A percentile compares a stretch with the other conserved stretches of the same genome.
These are phyloP conservation scores for Emydura subglobosa DNA, from an alignment of 2,113 vertebrate genomes.

Conservation along the genomic window DNA sequence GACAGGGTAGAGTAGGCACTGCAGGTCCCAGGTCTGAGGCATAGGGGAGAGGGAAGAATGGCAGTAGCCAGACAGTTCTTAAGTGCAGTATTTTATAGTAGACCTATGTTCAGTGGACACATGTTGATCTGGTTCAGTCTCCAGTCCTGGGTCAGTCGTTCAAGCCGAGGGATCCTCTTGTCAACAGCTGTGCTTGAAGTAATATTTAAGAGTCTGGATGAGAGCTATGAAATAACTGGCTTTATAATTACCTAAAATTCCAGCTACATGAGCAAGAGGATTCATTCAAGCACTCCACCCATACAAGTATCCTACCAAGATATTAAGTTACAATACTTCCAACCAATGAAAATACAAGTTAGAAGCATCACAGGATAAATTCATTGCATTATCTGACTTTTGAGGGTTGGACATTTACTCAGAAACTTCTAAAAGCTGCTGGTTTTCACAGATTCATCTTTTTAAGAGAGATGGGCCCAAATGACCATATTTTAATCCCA, in stretches of 20 bases:
- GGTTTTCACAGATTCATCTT: background rate
- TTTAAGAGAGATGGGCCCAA: background rate
- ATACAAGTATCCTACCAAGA: background rate
- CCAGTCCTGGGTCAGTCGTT: background rate
- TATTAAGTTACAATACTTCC: background rate
- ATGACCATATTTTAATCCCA: background rate
- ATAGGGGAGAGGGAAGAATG: background rate
- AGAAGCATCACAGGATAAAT: background rate
- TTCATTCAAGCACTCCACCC: background rate
- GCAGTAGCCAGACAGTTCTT: background rate
- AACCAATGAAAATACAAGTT: background rate
- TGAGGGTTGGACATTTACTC: background rate
- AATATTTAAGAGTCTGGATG: background rate
- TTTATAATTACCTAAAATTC: background rate
- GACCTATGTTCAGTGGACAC: background rate
- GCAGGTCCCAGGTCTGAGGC: background rate
- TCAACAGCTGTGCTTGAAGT: background rate
- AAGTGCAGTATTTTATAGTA: background rate
- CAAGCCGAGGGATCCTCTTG: background rate
- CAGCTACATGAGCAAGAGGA: background rate
- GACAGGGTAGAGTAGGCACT: fast-evolving
- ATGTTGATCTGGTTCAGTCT: background rate
- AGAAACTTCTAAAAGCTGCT: background rate
- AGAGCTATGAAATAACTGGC: background rate
- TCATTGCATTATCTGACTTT: background rate